Conservation (phyloP, 2,113 vertebrate genomes). For the Manacus vitellinus region DNA sequence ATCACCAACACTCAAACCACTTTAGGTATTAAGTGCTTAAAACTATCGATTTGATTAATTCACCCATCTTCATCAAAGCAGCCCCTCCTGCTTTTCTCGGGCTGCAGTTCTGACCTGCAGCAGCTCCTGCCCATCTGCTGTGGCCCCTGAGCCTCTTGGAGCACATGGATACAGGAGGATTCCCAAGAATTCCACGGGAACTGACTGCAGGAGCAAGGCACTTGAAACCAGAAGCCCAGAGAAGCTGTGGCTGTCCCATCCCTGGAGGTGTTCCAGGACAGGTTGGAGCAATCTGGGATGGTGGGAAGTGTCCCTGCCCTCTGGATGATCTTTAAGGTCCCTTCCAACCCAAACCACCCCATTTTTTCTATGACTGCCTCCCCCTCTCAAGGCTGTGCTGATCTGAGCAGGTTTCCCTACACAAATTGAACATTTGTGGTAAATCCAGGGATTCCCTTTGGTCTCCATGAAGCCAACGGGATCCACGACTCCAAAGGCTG, state of each 20-base stretch:
- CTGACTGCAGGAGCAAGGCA: not conserved
- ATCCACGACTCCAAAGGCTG: not conserved
- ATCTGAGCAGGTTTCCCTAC: accelerated
- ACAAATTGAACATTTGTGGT: not conserved
- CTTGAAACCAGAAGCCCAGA: not conserved
- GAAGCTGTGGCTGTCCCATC: not conserved
- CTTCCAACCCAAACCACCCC: not conserved
- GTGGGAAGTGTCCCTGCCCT: not conserved
- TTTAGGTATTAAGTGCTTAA: conserved; percentile 30
- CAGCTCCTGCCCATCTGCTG: not conserved
- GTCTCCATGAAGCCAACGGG: accelerated
- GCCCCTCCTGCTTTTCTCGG: not conserved
- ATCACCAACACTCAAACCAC: not conserved
- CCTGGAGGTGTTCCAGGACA: not conserved
- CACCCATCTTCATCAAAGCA: not conserved
- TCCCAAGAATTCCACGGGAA: not conserved
- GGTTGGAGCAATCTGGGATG: not conserved
- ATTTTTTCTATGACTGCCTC: no score
- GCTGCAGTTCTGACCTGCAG: not conserved
- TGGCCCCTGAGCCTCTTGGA: not conserved
- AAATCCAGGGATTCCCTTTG: accelerated
- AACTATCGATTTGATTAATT: conserved; percentile 18
- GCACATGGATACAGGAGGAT: not conserved
- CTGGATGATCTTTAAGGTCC: not conserved
- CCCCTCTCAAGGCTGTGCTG: not conserved